phyloP scores from a whole-genome alignment of 2,888 invertebrate genomes.

The Dasysyrphus albostriatus region DNA sequence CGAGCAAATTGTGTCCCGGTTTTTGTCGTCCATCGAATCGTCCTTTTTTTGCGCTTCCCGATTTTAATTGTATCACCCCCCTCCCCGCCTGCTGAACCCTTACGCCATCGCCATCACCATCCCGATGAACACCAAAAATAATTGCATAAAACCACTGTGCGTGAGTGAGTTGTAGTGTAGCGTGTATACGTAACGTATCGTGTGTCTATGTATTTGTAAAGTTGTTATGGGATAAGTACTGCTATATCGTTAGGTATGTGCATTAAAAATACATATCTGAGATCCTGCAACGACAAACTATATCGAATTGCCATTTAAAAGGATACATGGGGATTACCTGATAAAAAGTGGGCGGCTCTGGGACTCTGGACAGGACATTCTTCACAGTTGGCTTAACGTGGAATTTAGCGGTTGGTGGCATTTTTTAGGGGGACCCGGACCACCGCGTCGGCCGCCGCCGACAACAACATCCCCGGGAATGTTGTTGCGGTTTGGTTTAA shows the following conservation, averaged over 20 bases:
- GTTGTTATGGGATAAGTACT: slow-evolving; percentile 27
- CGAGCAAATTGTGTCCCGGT: slow-evolving; percentile 73
- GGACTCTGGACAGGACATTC: slow-evolving; percentile 54
- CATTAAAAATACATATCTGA: slow-evolving; percentile 74
- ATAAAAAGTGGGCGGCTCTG: slow-evolving; percentile 68
- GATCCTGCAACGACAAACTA: slow-evolving; percentile 73
- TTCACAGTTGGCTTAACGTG: slow-evolving; percentile 75
- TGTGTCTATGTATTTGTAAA: not conserved
- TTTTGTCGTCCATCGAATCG: slow-evolving; percentile 51
- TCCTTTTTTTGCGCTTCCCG: slow-evolving; percentile 37
- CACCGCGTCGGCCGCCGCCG: slow-evolving; percentile 10
- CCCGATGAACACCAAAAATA: slow-evolving; percentile 63
- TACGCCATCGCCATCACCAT: not conserved
- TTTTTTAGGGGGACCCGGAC: slow-evolving; percentile 19
- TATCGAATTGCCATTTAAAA: slow-evolving; percentile 75
- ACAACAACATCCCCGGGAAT: slow-evolving; percentile 67
- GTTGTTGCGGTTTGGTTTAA: slow-evolving; percentile 75
- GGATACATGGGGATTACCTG: slow-evolving; percentile 75
- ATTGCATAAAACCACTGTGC: slow-evolving; percentile 75
- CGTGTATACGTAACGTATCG: not conserved
- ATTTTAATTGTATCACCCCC: slow-evolving; percentile 63
- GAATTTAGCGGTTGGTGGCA: slow-evolving; percentile 68
- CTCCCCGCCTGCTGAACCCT: not conserved
- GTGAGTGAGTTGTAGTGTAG: slow-evolving; percentile 60
- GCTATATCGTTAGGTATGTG: slow-evolving; percentile 38